Percentiles rank a stretch among this genome's conserved stretches.
Evolutionary conservation across 2,888 invertebrate species (phyloP).

Genomic region (Gerris lacustris): DNA sequence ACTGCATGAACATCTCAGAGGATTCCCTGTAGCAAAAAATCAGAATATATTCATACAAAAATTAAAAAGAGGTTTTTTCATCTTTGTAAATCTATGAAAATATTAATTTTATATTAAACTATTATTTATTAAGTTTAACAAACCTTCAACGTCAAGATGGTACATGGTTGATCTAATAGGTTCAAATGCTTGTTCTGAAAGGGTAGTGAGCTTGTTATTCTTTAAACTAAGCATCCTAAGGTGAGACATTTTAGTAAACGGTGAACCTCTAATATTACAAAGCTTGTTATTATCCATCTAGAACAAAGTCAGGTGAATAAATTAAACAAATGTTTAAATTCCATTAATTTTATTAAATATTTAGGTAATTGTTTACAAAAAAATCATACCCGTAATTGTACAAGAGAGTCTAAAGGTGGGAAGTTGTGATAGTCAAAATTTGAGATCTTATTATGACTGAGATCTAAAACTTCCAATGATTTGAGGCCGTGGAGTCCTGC

Average conservation of each 20-base stretch:
- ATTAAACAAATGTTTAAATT: conserved; percentile 2
- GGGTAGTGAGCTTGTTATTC: conserved; percentile 60
- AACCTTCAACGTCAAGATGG: conserved; percentile 71
- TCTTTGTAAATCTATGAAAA: too few species aligned
- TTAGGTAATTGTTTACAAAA: not conserved
- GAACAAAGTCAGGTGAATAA: conserved; percentile 17
- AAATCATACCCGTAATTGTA: conserved; percentile 57
- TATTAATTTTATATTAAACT: too few species aligned
- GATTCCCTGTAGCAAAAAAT: conserved; percentile 52
- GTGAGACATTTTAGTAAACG: conserved; percentile 73
- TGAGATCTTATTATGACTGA: conserved; percentile 64
- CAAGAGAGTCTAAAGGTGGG: conserved; percentile 69
- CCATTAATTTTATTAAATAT: not conserved
- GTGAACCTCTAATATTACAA: conserved; percentile 64
- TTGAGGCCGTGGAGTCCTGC: conserved; percentile 59
- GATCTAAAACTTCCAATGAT: conserved; percentile 71
- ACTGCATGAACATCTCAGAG: conserved; percentile 66
- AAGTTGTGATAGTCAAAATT: conserved; percentile 53
- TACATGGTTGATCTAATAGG: conserved; percentile 69
- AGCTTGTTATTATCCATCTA: conserved; percentile 69
- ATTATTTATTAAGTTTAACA: not conserved
- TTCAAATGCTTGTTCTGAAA: conserved; percentile 61
- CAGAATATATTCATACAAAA: too few species aligned
- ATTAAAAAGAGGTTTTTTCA: too few species aligned
- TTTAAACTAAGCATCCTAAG: conserved; percentile 65